Base-by-base conservation (phyloP, 64 coral and sea anemone genomes). In the Actinia tenebrosa region DNA sequence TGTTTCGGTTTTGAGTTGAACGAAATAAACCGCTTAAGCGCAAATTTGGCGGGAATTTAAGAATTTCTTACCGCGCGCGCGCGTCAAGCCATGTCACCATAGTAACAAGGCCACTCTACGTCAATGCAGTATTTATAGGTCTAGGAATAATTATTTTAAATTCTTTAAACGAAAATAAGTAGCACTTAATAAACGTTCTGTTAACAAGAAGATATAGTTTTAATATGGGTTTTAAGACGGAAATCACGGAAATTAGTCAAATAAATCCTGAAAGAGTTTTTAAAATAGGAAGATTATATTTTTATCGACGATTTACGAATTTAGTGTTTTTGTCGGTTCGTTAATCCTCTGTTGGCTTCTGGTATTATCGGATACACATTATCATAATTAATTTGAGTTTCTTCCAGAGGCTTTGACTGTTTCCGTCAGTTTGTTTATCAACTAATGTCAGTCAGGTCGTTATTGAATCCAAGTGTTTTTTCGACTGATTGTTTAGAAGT, bases 371-470 rank as follows among this genome's bases (percentile, higher is more conserved):
- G 44, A 45, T 81, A 81, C 79, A 81, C 17, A 81, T 45, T 81
- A 81, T 81, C 79, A 81, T 81, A 53, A 81, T 53, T 53, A 81
- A 81, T 81, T 47, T 45, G 19, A 81, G 79, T 81, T 81, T 20
- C 16, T 47, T 11, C 2, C 27, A 16, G 30, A 42, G 27, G 77
- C 77, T 16, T 79, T 79, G 15, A 30, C 7, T 46, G 44, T 52
- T 22, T 14, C 69, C 5, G 69, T 75, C 69, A 75, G 10, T 75
- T 75, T 42, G 26, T 75, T 75, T 75, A 25, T 75, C 20, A 10
- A 13, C 25, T n/a, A 18, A 3, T 75, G 69, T 75, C 69, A 75
- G 6, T 75, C 27, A 75, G 11, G 3, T 30, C 25, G 8, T 75
- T 75, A 75, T 75, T 75, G 26, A 75, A 13, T 75, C 26, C 23